Evolutionary conservation across 2,797 vertebrate genomes (phyloP).

Genomic region (Sebastes hubbsi): DNA sequence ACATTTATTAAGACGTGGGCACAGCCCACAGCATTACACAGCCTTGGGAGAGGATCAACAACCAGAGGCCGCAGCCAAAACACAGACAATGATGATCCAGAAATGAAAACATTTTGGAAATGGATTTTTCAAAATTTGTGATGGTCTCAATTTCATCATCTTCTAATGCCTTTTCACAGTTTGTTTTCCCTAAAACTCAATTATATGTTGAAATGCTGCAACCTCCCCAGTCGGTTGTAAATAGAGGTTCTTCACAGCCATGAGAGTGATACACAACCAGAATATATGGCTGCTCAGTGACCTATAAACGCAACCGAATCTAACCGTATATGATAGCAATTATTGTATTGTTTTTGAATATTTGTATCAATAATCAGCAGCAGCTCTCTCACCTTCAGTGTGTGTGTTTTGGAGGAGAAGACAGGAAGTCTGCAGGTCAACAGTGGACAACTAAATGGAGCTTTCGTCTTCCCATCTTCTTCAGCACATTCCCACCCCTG

Average conservation of each 20-base stretch:
- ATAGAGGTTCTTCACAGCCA: background rate
- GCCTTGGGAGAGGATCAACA: background rate
- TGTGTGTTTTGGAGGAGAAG: constrained; percentile 82
- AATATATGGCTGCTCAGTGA: background rate
- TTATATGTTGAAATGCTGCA: background rate
- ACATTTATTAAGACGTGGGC: background rate
- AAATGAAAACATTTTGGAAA: background rate
- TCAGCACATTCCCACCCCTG: constrained; percentile 89
- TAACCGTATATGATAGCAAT: background rate
- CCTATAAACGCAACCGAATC: background rate
- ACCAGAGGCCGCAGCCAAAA: background rate
- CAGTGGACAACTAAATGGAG: constrained; percentile 87
- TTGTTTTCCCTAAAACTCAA: background rate
- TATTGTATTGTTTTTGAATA: background rate
- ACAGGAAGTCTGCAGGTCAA: constrained; percentile 86
- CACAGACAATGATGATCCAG: background rate
- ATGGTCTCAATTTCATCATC: constrained; percentile 14
- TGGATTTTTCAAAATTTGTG: background rate
- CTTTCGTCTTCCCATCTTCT: constrained; percentile 86
- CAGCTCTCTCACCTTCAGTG: constrained; percentile 83
- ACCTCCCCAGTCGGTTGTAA: background rate
- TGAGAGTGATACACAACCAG: background rate
- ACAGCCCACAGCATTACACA: background rate
- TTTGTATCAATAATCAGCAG: background rate
- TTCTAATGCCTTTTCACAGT: background rate